A percentile compares a stretch with the other conserved stretches of the same genome.
Conservation (phyloP, 2,888 invertebrate genomes). For the Tenthredo livida region DNA sequence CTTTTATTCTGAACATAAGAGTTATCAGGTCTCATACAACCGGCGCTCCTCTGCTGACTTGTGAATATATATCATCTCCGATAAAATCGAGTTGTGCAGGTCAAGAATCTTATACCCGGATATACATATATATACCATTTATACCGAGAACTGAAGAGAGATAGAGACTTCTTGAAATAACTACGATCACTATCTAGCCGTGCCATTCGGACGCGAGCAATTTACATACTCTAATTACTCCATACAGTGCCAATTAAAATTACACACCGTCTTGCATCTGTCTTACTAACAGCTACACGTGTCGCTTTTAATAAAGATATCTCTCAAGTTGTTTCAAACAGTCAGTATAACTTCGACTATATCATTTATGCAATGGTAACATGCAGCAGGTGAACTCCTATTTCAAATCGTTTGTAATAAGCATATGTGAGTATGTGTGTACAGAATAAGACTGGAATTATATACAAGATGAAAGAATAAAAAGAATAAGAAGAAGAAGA, state of each 20-base stretch:
- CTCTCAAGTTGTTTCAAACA: not conserved
- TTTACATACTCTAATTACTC: slow-evolving; percentile 25
- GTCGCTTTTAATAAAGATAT: not conserved
- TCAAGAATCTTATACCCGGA: slow-evolving; percentile 64
- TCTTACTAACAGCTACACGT: not conserved
- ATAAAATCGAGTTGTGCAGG: slow-evolving; percentile 65
- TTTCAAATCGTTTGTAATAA: not conserved
- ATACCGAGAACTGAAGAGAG: not conserved
- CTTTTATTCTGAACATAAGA: slow-evolving; percentile 55
- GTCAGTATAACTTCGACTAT: not conserved
- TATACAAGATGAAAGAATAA: not conserved
- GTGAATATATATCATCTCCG: slow-evolving; percentile 63
- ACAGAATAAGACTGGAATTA: not conserved
- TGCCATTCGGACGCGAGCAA: not conserved
- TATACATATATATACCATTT: slow-evolving; percentile 53
- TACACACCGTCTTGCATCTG: not conserved
- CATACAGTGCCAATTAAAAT: not conserved
- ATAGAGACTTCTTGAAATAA: not conserved
- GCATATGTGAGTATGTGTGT: not conserved
- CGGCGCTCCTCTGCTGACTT: slow-evolving; percentile 54
- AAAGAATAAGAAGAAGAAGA: not conserved
- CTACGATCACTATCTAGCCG: not conserved
- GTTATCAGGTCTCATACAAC: slow-evolving; percentile 59
- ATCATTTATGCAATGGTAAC: not conserved
- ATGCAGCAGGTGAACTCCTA: not conserved